Evolutionary conservation across 2,113 vertebrate genomes (phyloP).

Genomic region (Stegastes partitus): DNA sequence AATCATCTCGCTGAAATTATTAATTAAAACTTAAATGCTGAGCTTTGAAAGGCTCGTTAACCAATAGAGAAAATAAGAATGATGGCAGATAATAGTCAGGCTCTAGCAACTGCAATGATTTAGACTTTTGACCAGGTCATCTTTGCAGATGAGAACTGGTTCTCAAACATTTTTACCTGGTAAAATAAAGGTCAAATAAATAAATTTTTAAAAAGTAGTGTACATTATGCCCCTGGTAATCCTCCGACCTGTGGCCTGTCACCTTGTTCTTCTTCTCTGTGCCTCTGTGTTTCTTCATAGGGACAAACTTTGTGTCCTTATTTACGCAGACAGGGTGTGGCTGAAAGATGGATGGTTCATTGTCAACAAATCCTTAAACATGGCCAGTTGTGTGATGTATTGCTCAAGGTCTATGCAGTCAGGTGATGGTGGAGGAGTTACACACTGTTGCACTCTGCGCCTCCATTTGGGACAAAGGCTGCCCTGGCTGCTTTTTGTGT

Average conservation of each 20-base stretch:
- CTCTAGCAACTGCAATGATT: too few relatives aligned
- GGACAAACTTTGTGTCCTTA: conserved; percentile 28
- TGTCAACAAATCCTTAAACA: conserved; percentile 19
- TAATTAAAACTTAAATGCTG: neutral
- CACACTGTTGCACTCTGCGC: conserved; percentile 3
- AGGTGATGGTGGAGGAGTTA: conserved; percentile 17
- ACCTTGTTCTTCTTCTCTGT: neutral
- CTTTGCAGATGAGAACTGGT: too few relatives aligned
- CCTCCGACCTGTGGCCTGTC: too few relatives aligned
- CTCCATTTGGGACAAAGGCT: neutral
- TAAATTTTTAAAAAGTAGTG: too few relatives aligned
- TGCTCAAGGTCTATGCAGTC: conserved; percentile 1
- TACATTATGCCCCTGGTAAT: too few relatives aligned
- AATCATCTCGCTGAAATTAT: neutral
- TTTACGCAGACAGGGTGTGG: conserved; percentile 32
- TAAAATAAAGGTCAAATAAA: too few relatives aligned
- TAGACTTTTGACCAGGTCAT: too few relatives aligned
- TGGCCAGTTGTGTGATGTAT: conserved; percentile 13
- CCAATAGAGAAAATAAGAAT: neutral
- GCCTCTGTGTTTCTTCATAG: conserved; percentile 5
- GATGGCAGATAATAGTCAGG: neutral
- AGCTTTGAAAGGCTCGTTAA: neutral
- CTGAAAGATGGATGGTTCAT: conserved; percentile 38
- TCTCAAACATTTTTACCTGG: too few relatives aligned
- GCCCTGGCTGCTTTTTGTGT: neutral